Evolutionary conservation across 2,797 vertebrate genomes (phyloP).

Genomic region (Toxotes lorentzi): DNA sequence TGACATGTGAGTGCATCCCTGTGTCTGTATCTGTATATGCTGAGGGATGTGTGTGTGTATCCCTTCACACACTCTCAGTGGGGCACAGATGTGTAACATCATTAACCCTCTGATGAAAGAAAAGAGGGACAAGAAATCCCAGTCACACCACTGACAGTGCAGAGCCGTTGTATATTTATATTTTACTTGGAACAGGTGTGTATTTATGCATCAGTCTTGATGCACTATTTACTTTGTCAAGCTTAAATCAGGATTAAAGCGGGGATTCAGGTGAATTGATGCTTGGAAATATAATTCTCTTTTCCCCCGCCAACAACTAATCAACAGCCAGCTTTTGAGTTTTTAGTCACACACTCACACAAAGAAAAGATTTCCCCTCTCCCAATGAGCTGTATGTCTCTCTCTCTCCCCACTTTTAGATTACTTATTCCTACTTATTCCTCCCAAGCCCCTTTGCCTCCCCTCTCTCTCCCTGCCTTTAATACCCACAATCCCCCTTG

Average conservation of each 20-base stretch:
- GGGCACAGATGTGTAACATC: constrained; percentile 65
- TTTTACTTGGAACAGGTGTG: constrained; percentile 44
- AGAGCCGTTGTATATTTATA: constrained; percentile 2
- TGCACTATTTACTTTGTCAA: constrained; percentile 30
- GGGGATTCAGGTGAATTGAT: constrained; percentile 32
- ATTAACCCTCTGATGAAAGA: constrained; percentile 27
- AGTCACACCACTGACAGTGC: constrained; percentile 21
- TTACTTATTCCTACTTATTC: constrained; percentile 70
- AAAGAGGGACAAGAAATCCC: constrained; percentile 30
- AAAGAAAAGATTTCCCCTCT: constrained; percentile 47
- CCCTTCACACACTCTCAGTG: constrained; percentile 21
- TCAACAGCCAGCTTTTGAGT: constrained; percentile 46
- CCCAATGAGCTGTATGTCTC: constrained; percentile 32
- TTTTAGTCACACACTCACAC: constrained; percentile 30
- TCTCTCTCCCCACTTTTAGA: constrained; percentile 52
- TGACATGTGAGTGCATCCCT: constrained; percentile 60
- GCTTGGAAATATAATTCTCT: constrained; percentile 38
- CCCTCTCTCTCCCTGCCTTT: constrained; percentile 54
- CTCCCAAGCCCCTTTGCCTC: constrained; percentile 52
- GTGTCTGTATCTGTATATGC: constrained; percentile 45
- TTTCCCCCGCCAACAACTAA: constrained; percentile 31
- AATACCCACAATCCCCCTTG: constrained; percentile 79
- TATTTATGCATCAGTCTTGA: constrained; percentile 2
- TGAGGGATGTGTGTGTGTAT: constrained; percentile 28
- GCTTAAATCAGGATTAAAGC: constrained; percentile 35